Base-by-base conservation (phyloP, 1,140 invertebrate genomes). In the Drosophila sproati region DNA sequence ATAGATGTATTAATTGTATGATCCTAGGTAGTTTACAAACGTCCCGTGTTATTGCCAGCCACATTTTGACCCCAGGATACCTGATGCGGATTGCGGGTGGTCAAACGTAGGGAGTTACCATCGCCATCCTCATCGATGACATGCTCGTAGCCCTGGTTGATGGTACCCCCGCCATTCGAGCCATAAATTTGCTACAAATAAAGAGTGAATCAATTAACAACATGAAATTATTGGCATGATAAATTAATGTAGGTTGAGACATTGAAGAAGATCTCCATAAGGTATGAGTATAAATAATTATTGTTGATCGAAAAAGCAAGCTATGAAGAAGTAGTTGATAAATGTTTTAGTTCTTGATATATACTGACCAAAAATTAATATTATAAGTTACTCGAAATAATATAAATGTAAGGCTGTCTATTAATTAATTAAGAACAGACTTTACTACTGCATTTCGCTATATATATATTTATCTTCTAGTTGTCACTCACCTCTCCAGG, bases 81-180 rank as follows among this genome's bases (percentile, higher is more conserved):
- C 69, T 92, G 91, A 66, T 91, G 83, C 2, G 88, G 90, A 77
- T 92, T 92, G 80, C 94, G 92, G 4, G 94, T 93, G 63, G 94
- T 94, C 50, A 95, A 81, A 79, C 94, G 93, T 48, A 95, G 92
- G 2, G 94, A 95, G 75, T 94, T 95, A 63, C 91, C 93, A 56
- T 94, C 94, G 29, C 94, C 94, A 31, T 94, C 94, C n/a, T 94
- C 94, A 5, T 94, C 94, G 6, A 94, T 90, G 2, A 94, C 93
- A 6, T 93, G 93, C 70, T 95, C 94, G 75, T 95, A 95, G 12
- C 91, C 94, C 81, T 94, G 92, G 75, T 95, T 95, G 2, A 94
- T 91, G 74, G 94, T 94, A 32, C 94, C 94, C 2, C 91, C 91
- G n/a, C 91, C 91, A 59, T 92, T 92, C 0, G 92, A 91, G 43